These are phyloP conservation scores for Moxostoma hubbsi DNA, from an alignment of 2,797 vertebrate genomes.

Conservation along the genomic window DNA sequence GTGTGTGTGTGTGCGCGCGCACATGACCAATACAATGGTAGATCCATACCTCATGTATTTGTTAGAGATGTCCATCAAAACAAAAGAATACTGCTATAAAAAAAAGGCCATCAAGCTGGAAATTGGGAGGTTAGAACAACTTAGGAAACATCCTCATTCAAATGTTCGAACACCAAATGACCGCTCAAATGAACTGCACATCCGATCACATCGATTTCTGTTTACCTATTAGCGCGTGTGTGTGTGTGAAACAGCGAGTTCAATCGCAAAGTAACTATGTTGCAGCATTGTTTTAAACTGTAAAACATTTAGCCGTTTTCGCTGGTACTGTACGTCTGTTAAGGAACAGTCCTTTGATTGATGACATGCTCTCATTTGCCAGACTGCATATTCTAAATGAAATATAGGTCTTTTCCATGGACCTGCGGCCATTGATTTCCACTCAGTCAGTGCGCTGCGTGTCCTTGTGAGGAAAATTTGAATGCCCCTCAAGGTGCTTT, in stretches of 20 bases:
- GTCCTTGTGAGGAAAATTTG: conserved; percentile 67
- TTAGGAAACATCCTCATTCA: neutral
- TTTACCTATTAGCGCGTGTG: neutral
- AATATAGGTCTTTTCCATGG: conserved; percentile 73
- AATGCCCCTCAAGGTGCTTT: conserved; percentile 57
- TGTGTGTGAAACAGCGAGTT: neutral
- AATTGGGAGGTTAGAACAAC: neutral
- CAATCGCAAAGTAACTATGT: too few relatives aligned
- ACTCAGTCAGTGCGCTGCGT: conserved; percentile 57
- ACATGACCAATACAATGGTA: too few relatives aligned
- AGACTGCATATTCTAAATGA: conserved; percentile 78
- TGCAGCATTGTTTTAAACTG: too few relatives aligned
- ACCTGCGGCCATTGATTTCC: conserved; percentile 77
- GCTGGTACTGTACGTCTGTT: conserved; percentile 12
- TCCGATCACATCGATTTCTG: neutral
- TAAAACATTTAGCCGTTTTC: too few relatives aligned
- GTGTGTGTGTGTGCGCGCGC: too few relatives aligned
- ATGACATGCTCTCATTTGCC: conserved; percentile 72
- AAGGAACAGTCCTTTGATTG: conserved; percentile 67
- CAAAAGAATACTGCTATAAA: neutral
- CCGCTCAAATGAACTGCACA: neutral
- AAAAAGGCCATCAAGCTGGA: neutral
- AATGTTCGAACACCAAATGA: neutral
- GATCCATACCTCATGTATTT: too few relatives aligned
- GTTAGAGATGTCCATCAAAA: neutral